phyloP scores from a whole-genome alignment of 1,140 invertebrate species.

The Hypothenemus hampei region DNA sequence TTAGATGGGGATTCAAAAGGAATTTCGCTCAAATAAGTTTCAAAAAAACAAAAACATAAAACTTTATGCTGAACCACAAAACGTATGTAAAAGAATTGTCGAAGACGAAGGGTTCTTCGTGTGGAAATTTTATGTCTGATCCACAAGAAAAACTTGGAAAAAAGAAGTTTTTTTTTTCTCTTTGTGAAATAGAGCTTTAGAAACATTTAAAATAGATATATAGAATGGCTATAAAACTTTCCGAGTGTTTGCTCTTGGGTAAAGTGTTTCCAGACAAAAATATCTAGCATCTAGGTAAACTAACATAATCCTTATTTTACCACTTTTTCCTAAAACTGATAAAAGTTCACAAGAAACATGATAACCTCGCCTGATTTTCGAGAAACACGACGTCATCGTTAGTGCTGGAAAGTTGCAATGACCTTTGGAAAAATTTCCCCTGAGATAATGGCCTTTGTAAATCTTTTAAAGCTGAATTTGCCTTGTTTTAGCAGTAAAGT shows the following conservation, averaged over 20 bases:
- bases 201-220: no score
- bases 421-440: not conserved
- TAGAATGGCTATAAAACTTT: slow-evolving; percentile 1
- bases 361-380: not conserved
- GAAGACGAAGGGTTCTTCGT: no score
- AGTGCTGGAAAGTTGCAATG: not conserved
- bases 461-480: not conserved
- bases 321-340: not conserved
- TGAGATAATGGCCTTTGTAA: not conserved
- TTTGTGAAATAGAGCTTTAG: no score
- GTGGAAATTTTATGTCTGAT: no score
- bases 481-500: not conserved
- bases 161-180: no score
- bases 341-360: not conserved
- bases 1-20: no score
- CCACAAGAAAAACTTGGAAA: no score
- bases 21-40: no score
- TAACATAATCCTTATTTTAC: not conserved
- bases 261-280: not conserved
- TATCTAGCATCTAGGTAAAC: not conserved
- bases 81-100: no score
- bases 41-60: no score
- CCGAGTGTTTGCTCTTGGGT: not conserved
- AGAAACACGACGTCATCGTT: not conserved
- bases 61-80: no score